Evolutionary conservation across 1,140 invertebrate species (phyloP).

Genomic region (Glossosoma conforme): DNA sequence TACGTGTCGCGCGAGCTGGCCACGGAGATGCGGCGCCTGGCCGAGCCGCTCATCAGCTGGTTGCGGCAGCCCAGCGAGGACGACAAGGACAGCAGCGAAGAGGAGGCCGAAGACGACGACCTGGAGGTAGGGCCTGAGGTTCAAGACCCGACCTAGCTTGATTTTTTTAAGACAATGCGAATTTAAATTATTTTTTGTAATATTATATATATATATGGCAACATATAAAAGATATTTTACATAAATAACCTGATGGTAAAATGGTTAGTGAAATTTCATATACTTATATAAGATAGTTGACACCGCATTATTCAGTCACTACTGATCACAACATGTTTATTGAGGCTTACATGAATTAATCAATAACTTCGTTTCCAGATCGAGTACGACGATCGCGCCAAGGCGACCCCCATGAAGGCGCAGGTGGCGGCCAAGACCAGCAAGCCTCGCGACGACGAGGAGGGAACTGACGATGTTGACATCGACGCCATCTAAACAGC

Average conservation of each 20-base stretch:
- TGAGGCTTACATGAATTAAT: too few species aligned
- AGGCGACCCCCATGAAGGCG: constrained; percentile 67
- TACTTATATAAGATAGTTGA: too few species aligned
- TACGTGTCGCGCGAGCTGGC: constrained; percentile 88
- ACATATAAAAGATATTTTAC: too few species aligned
- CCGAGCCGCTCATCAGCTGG: constrained; percentile 93
- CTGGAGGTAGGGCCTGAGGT: constrained; percentile 38
- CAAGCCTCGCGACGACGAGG: constrained; percentile 64
- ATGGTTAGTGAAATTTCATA: too few species aligned
- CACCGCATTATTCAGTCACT: too few species aligned
- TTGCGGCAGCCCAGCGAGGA: constrained; percentile 95
- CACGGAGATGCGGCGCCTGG: constrained; percentile 88
- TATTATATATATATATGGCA: too few species aligned
- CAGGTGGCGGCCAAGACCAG: constrained; percentile 43
- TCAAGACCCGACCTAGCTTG: too few species aligned
- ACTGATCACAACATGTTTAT: too few species aligned
- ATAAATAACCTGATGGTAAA: too few species aligned
- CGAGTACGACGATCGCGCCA: constrained; percentile 82
- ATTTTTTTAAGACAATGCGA: too few species aligned
- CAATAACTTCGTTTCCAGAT: constrained; percentile 54
- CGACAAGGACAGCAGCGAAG: constrained; percentile 64
- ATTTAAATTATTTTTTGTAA: too few species aligned
- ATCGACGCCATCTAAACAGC: constrained; percentile 86
- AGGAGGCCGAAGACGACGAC: constrained; percentile 67
- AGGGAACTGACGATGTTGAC: constrained; percentile 75